Percentiles rank a stretch among this genome's conserved stretches.
These are phyloP conservation scores for Pristionchus arcanus DNA, from an alignment of 2,888 invertebrate genomes.

Conservation along the genomic window DNA sequence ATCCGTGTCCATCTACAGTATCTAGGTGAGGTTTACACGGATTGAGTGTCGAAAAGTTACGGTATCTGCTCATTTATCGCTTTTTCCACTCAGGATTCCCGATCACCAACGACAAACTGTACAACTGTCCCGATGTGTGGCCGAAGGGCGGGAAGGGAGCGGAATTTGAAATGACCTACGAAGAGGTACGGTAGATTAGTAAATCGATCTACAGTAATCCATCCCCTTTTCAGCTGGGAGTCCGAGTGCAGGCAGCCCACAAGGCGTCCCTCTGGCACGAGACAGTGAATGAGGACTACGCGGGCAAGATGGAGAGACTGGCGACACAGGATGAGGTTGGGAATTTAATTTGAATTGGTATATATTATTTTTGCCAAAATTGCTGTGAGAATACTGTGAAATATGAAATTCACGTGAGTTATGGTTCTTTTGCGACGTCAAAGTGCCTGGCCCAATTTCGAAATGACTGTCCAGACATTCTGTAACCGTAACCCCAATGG, in stretches of 20 bases:
- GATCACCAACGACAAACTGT: constrained; percentile 96
- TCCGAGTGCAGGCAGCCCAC: constrained; percentile 69
- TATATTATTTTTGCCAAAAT: neutral
- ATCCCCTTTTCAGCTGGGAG: constrained; percentile 62
- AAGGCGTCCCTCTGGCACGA: constrained; percentile 71
- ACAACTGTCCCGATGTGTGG: constrained; percentile 93
- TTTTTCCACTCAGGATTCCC: constrained; percentile 88
- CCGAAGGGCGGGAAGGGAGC: constrained; percentile 92
- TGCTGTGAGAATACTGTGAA: no score
- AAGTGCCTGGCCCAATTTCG: neutral
- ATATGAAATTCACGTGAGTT: no score
- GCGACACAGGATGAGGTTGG: constrained; percentile 62
- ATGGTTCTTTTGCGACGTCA: no score
- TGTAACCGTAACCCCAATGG: neutral
- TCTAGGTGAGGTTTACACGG: constrained; percentile 85
- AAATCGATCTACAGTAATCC: constrained; percentile 12
- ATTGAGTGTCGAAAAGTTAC: neutral
- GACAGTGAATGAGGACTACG: constrained; percentile 70
- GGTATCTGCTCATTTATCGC: neutral
- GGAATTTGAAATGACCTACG: constrained; percentile 83
- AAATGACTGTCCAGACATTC: neutral
- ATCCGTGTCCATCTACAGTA: constrained; percentile 98
- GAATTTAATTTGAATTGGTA: neutral
- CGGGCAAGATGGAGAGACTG: constrained; percentile 64
- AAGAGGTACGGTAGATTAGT: constrained; percentile 63